phyloP scores from a whole-genome alignment of 2,113 vertebrate species.

The Capreolus pygargus region DNA sequence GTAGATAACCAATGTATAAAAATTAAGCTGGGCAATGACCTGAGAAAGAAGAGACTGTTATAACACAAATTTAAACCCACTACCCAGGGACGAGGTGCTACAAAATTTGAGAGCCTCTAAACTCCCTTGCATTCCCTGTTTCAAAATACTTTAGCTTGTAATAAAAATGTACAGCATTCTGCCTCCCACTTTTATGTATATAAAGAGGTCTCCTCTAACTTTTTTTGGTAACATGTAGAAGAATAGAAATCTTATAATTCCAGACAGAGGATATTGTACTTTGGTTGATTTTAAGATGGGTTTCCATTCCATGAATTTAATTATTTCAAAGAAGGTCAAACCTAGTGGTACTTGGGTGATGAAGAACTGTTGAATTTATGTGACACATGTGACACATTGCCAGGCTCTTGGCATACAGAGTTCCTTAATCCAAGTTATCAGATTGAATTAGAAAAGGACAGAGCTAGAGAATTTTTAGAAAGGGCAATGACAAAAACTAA shows the following conservation, averaged over 20 bases:
- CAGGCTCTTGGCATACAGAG: not conserved
- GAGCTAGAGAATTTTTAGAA: slow-evolving; percentile 48
- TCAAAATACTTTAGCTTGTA: slow-evolving; percentile 16
- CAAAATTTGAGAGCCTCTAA: slow-evolving; percentile 31
- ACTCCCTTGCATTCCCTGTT: not conserved
- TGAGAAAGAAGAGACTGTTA: slow-evolving; percentile 2
- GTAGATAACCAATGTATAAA: not conserved
- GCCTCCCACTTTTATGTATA: not conserved
- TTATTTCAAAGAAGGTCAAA: slow-evolving; percentile 17
- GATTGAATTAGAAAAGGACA: slow-evolving; percentile 53
- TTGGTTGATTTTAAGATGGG: slow-evolving; percentile 7
- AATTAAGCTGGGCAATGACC: not conserved
- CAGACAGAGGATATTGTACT: slow-evolving; percentile 27
- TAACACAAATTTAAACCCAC: slow-evolving; percentile 34
- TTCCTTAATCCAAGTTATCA: slow-evolving; percentile 3
- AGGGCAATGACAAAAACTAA: slow-evolving; percentile 56
- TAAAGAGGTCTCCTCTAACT: not conserved
- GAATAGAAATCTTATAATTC: slow-evolving; percentile 15
- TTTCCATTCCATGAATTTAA: slow-evolving; percentile 18
- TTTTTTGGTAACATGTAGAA: not conserved
- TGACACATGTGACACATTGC: not conserved
- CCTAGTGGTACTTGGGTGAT: not conserved
- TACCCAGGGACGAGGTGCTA: slow-evolving; percentile 33
- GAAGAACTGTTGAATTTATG: not conserved
- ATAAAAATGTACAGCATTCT: not conserved